phyloP scores from a whole-genome alignment of 2,888 invertebrate genomes.

The Helobdella robusta region DNA sequence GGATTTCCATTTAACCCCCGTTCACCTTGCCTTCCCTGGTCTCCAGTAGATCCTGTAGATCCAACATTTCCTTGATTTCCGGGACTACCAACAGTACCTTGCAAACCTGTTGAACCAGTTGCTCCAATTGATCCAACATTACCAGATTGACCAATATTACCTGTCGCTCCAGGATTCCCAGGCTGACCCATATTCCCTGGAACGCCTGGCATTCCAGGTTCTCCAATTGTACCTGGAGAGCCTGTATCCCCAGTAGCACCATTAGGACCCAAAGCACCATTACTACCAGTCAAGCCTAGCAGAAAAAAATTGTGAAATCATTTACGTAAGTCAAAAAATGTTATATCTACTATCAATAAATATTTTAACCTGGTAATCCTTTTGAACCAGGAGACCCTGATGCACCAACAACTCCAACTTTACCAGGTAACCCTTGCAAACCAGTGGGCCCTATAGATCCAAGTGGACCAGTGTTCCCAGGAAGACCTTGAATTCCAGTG shows the following conservation, averaged over 20 bases:
- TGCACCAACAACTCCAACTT: slow-evolving; percentile 19
- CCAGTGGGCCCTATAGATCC: slow-evolving; percentile 29
- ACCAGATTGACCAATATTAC: slow-evolving; percentile 17
- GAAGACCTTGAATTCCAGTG: slow-evolving; percentile 28
- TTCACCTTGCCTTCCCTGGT: slow-evolving; percentile 15
- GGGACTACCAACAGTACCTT: slow-evolving; percentile 9
- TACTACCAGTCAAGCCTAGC: slow-evolving; percentile 16
- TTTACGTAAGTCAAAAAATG: too few relatives aligned
- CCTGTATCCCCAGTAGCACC: too few relatives aligned
- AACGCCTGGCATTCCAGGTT: slow-evolving; percentile 10
- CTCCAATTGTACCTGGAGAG: neutral
- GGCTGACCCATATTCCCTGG: neutral
- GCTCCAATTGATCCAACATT: slow-evolving; percentile 19
- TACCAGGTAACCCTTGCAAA: slow-evolving; percentile 23
- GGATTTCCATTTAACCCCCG: slow-evolving; percentile 22
- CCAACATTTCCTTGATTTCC: too few relatives aligned
- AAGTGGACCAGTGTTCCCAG: slow-evolving; percentile 24
- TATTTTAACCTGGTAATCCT: too few relatives aligned
- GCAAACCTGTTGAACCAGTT: slow-evolving; percentile 8
- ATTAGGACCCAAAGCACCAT: too few relatives aligned
- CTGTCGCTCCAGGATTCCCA: slow-evolving; percentile 6
- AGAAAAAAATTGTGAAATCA: too few relatives aligned
- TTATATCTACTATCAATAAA: too few relatives aligned
- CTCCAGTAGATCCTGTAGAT: neutral
- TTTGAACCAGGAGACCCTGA: slow-evolving; percentile 23